Conservation (phyloP, 2,797 vertebrate genomes). For the Microchirus variegatus region DNA sequence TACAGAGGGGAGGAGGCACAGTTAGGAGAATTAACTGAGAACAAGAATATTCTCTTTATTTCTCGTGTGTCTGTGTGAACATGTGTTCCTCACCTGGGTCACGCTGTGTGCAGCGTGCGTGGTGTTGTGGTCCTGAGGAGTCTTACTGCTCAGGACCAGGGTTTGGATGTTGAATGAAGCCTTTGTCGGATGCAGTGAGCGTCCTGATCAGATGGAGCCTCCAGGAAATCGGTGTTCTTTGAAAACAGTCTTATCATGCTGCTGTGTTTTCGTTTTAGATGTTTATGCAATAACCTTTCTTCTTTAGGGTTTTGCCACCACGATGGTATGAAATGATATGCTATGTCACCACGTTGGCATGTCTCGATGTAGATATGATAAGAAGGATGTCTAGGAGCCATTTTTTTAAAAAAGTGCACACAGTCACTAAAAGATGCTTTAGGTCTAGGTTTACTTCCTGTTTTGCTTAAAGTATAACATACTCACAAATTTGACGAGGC, state of each 20-base stretch:
- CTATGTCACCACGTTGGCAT: slow-evolving; percentile 22
- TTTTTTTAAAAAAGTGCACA: background rate
- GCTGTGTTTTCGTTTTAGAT: slow-evolving; percentile 19
- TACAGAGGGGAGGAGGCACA: background rate
- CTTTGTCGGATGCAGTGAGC: slow-evolving; percentile 58
- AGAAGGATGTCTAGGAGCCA: too few relatives aligned
- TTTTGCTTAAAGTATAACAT: too few relatives aligned
- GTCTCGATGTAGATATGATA: slow-evolving; percentile 6
- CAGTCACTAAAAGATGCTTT: too few relatives aligned
- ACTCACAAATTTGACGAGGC: too few relatives aligned
- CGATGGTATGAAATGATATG: background rate
- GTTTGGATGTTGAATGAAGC: slow-evolving; percentile 50
- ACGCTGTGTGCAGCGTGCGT: slow-evolving; percentile 33
- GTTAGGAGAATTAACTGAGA: slow-evolving; percentile 2
- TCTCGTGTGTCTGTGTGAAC: slow-evolving; percentile 33
- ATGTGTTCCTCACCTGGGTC: slow-evolving; percentile 69
- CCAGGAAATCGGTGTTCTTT: slow-evolving; percentile 36
- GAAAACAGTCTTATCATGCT: background rate
- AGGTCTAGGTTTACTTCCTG: too few relatives aligned
- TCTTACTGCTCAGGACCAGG: slow-evolving; percentile 22
- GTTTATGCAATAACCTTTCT: slow-evolving; percentile 24
- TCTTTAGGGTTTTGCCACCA: slow-evolving; percentile 9
- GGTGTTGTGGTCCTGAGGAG: slow-evolving; percentile 50
- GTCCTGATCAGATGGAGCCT: slow-evolving; percentile 50
- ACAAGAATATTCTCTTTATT: slow-evolving; percentile 12